Conservation (phyloP, 2,888 invertebrate species). For the Ochropleura leucogaster region DNA sequence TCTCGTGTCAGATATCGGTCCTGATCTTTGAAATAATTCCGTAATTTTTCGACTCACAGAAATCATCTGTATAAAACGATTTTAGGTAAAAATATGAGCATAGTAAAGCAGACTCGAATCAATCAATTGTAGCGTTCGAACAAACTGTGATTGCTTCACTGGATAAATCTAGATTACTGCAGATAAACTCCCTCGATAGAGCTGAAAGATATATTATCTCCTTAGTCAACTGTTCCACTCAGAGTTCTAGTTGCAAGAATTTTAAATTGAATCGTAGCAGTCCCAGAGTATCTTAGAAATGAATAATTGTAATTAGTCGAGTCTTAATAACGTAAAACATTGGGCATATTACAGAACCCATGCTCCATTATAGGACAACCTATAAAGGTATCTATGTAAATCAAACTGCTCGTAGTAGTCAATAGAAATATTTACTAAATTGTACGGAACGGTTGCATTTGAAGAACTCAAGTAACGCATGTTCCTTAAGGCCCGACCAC, state of each 20-base stretch:
- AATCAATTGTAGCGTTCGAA: constrained; percentile 42
- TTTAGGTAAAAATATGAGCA: constrained; percentile 22
- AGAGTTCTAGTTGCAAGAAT: constrained; percentile 34
- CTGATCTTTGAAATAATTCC: constrained; percentile 1
- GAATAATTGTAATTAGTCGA: constrained; percentile 15
- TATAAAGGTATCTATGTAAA: too few species aligned
- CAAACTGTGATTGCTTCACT: constrained; percentile 51
- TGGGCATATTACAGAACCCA: too few species aligned
- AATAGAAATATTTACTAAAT: too few species aligned
- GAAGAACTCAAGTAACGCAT: too few species aligned
- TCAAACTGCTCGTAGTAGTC: too few species aligned
- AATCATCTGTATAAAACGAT: constrained; percentile 5
- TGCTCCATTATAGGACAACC: too few species aligned
- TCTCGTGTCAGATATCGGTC: background rate
- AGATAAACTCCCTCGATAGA: constrained; percentile 26
- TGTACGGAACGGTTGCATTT: too few species aligned
- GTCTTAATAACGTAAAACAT: too few species aligned
- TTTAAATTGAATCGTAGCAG: constrained; percentile 28
- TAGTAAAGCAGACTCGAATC: constrained; percentile 16
- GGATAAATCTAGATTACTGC: constrained; percentile 37
- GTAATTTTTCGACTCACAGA: background rate
- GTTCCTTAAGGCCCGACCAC: too few species aligned
- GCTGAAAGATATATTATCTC: constrained; percentile 42
- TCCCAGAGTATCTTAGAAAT: background rate
- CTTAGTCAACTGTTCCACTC: constrained; percentile 17